Evolutionary conservation across 2,888 invertebrate species (phyloP).

Genomic region (Habrosyne pyritoides): DNA sequence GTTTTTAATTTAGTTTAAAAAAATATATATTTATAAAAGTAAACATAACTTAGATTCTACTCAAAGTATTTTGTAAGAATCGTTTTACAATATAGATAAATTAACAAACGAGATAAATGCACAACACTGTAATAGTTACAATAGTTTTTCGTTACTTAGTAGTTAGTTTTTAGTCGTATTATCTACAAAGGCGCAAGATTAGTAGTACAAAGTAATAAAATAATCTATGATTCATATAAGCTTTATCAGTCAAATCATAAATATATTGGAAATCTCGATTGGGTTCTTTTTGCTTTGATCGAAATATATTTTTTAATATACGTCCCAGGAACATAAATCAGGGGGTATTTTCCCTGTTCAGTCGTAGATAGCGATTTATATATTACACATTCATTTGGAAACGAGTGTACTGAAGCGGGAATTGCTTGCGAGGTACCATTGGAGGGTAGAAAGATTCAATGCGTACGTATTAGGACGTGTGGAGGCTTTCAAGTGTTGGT

Average conservation of each 20-base stretch:
- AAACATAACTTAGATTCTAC: too few species aligned
- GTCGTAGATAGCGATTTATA: background rate
- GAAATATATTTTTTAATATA: background rate
- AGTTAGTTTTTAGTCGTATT: too few species aligned
- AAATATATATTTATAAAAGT: too few species aligned
- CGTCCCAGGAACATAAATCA: conserved; percentile 1
- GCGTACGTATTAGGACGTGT: background rate
- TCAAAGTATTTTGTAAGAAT: too few species aligned
- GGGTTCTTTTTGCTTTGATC: background rate
- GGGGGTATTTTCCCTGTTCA: background rate
- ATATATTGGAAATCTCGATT: background rate
- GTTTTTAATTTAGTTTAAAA: too few species aligned
- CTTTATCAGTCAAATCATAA: background rate
- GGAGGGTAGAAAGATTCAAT: background rate
- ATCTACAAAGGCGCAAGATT: too few species aligned
- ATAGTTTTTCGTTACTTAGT: too few species aligned
- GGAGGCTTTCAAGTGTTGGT: background rate
- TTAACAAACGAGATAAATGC: too few species aligned
- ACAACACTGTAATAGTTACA: too few species aligned
- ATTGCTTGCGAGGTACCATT: background rate
- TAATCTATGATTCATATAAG: too few species aligned
- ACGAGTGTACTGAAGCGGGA: background rate
- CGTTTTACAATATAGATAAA: too few species aligned
- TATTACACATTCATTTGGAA: background rate
- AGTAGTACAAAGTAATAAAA: too few species aligned